Percentiles rank a stretch among this genome's conserved stretches.
phyloP scores from a whole-genome alignment of 2,113 vertebrate species.

The Holacanthus passer region DNA sequence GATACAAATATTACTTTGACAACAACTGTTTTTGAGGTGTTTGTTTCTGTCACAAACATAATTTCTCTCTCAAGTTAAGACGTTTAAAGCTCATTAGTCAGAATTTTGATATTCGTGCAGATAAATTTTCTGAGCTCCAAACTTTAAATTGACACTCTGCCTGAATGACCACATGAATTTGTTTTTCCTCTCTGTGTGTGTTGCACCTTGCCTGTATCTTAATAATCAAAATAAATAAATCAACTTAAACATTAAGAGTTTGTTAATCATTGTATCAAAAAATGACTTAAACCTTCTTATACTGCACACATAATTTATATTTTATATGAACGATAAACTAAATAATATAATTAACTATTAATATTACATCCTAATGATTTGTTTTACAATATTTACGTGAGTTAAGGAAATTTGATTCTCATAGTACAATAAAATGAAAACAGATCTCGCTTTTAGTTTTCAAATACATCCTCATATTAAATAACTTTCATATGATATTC shows the following conservation, averaged over 20 bases:
- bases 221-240: neutral
- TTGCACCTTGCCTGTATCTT: neutral
- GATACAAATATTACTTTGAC: too few species aligned
- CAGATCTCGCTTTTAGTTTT: neutral
- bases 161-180: neutral
- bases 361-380: neutral
- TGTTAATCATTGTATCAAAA: neutral
- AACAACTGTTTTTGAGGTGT: too few species aligned
- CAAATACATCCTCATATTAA: neutral
- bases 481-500: neutral
- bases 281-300: neutral
- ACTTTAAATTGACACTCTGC: neutral
- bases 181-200: conserved; percentile 15
- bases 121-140: neutral
- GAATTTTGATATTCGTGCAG: neutral
- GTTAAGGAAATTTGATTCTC: neutral
- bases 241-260: neutral
- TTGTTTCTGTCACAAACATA: neutral
- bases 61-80: neutral
- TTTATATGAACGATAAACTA: too few species aligned
- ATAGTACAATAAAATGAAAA: too few species aligned
- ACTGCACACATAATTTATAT: neutral
- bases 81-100: neutral
- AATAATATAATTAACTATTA: too few species aligned
- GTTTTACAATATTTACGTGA: neutral